These are phyloP conservation scores for Mycetomoellerius zeteki DNA, from an alignment of 1,140 invertebrate genomes.

Conservation along the genomic window DNA sequence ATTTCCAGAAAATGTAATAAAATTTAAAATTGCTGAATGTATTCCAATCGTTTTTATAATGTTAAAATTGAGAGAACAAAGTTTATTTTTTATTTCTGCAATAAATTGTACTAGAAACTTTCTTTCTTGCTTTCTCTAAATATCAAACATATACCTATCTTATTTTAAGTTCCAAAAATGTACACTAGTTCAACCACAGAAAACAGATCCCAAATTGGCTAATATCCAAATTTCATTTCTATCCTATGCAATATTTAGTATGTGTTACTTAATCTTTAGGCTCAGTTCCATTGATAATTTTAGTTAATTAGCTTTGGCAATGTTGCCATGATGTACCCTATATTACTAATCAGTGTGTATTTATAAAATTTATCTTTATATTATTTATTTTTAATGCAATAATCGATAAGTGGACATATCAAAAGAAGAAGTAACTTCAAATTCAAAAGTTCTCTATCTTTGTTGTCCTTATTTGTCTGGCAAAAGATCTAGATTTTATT, in stretches of 20 bases:
- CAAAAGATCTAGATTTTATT: too few relatives aligned
- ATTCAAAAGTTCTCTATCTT: conserved; percentile 43
- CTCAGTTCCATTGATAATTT: conserved; percentile 39
- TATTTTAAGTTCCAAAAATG: too few relatives aligned
- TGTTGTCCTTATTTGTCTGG: neutral
- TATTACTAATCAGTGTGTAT: conserved; percentile 21
- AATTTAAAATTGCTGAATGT: neutral
- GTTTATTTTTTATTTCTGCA: too few relatives aligned
- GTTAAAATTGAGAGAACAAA: conserved; percentile 65
- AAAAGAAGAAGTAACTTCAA: conserved; percentile 3
- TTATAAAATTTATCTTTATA: conserved; percentile 17
- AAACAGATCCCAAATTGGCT: conserved; percentile 64
- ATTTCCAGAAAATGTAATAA: neutral
- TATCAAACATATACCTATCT: too few relatives aligned
- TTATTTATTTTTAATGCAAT: neutral
- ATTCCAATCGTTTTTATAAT: conserved; percentile 32
- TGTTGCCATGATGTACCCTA: neutral
- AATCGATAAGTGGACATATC: conserved; percentile 7
- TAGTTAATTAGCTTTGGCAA: conserved; percentile 34
- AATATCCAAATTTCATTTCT: conserved; percentile 62
- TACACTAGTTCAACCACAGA: too few relatives aligned
- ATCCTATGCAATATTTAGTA: conserved; percentile 50
- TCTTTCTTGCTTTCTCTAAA: too few relatives aligned
- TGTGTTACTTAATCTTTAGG: conserved; percentile 42
- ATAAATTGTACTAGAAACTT: too few relatives aligned